Conservation (phyloP, 2,113 vertebrate genomes). For the Silurus meridionalis region DNA sequence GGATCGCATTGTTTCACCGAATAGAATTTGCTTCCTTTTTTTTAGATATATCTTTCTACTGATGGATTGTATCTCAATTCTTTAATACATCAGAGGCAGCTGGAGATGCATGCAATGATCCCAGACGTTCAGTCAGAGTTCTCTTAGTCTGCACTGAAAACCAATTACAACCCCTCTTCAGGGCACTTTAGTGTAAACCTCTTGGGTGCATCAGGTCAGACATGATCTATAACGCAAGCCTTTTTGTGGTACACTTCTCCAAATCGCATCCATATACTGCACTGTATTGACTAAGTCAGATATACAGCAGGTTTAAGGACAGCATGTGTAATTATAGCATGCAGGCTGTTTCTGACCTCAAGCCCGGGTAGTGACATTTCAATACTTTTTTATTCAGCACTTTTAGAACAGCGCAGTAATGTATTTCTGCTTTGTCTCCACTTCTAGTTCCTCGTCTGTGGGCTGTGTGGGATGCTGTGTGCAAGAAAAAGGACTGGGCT, state of each 20-base stretch:
- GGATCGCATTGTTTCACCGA: not conserved
- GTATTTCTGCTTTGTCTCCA: constrained; percentile 35
- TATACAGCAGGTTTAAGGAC: constrained; percentile 17
- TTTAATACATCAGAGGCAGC: not conserved
- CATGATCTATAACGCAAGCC: constrained; percentile 21
- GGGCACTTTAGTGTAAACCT: constrained; percentile 7
- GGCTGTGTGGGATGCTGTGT: constrained; percentile 92
- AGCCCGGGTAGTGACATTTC: not conserved
- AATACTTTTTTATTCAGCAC: not conserved
- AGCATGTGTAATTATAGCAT: constrained; percentile 11
- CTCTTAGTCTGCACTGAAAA: not conserved
- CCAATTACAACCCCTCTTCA: constrained; percentile 5
- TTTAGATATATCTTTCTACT: not conserved
- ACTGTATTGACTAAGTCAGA: not conserved
- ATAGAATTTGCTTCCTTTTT: not conserved
- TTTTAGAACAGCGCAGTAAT: constrained; percentile 15
- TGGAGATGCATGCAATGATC: not conserved
- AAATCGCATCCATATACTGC: constrained; percentile 1
- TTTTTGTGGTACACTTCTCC: constrained; percentile 9
- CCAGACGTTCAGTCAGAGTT: not conserved
- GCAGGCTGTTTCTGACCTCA: constrained; percentile 1
- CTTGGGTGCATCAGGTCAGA: constrained; percentile 8
- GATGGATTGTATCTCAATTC: not conserved
- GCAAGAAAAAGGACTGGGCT: constrained; percentile 96
- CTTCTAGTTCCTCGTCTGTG: constrained; percentile 92